Base-by-base conservation (phyloP, 1,140 invertebrate species). In the Acromyrmex echinatior region DNA sequence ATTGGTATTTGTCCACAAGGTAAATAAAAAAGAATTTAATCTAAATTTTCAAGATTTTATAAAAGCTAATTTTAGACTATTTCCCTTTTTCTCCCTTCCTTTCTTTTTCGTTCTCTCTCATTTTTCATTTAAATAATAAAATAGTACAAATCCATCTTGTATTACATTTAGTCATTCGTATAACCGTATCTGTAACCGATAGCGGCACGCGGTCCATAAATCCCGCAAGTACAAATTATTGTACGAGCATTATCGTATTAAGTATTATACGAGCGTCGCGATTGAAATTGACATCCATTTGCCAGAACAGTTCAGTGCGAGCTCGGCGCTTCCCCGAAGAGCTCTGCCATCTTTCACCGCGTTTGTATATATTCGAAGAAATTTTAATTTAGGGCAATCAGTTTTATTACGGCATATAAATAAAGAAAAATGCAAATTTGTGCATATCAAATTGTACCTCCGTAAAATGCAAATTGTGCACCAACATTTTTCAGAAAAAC, bases 211-310 rank as follows among this genome's bases (percentile, higher is more conserved):
- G 62, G n/a, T 51, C 68, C 18, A 31, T 60, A 53, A 49, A 60
- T 39, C 66, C 9, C 51, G 66, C 82, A 70, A 79, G 74, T 86
- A 65, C 28, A 58, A 76, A 85, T 91, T 84, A 70, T 81, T 77
- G 60, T 53, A 51, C 70, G 31, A 84, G 70, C 65, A 87, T 74
- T 74, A 91, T 91, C 86, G 84, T 84, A 56, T 90, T 84, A 91
- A 88, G 80, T 91, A 70, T 86, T 68, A 81, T 73, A 87, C 58
- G 80, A 86, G 80, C 89, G 79, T 60, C 89, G 89, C 89, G 89
- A 90, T 90, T 90, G 89, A 90, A 90, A 90, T 90, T 90, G 89
- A 90, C 89, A 90, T 80, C 80, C 80, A 90, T 90, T 90, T 90
- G 89, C 62, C 58, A 76, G 88, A 58, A 31, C 49, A 18, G 74